Percentiles rank a stretch among this genome's conserved stretches.
Conservation (phyloP, 2,113 vertebrate genomes). For the Cercocebus atys region DNA sequence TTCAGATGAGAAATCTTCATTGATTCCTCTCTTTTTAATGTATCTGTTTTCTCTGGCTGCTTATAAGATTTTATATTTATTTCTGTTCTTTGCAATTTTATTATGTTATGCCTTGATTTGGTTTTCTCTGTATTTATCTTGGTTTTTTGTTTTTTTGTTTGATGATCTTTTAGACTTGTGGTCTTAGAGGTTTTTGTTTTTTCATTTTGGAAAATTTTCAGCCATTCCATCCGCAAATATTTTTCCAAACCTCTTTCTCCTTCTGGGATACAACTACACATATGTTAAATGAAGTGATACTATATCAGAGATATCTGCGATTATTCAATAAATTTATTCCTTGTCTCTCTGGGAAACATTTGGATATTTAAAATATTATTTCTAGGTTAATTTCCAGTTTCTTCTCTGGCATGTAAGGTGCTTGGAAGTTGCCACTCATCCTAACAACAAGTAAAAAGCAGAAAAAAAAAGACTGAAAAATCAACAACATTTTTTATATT, state of each 20-base stretch:
- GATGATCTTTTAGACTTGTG: not conserved
- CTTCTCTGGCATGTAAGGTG: not conserved
- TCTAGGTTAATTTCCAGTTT: not conserved
- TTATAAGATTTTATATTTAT: conserved; percentile 41
- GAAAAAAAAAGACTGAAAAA: not conserved
- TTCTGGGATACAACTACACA: not conserved
- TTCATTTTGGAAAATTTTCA: conserved; percentile 15
- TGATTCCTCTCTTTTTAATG: not conserved
- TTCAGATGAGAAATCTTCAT: not conserved
- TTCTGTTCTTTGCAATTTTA: not conserved
- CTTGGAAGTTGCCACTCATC: not conserved
- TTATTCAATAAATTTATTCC: not conserved
- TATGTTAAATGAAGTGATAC: not conserved
- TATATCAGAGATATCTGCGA: not conserved
- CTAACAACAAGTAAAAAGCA: not conserved
- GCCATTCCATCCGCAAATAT: not conserved
- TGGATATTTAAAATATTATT: not conserved
- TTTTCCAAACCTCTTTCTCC: conserved; percentile 6
- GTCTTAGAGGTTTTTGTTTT: not conserved
- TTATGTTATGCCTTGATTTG: conserved; percentile 1
- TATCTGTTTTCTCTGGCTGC: conserved; percentile 9
- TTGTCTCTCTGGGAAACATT: not conserved
- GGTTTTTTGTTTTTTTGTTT: not conserved
- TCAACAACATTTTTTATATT: not conserved
- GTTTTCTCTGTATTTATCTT: conserved; percentile 53